phyloP scores from a whole-genome alignment of 2,113 vertebrate species.

The Neoarius graeffei region DNA sequence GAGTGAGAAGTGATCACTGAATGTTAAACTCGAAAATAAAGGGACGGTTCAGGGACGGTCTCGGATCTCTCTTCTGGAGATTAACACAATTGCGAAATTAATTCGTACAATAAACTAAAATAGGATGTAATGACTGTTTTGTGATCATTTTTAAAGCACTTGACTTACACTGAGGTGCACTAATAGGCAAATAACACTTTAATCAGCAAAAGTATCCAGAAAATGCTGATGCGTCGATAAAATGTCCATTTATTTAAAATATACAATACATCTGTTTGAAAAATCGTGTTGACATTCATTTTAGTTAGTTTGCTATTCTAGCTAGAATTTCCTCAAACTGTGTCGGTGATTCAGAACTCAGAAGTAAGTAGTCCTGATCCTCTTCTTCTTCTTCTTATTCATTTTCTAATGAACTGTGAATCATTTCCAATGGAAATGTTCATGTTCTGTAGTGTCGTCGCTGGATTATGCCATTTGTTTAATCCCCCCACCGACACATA shows the following conservation, averaged over 20 bases:
- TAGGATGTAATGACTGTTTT: background rate
- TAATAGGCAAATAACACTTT: background rate
- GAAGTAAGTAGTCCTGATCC: background rate
- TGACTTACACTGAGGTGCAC: background rate
- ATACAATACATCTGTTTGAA: no score
- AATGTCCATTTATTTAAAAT: no score
- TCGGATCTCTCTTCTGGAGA: no score
- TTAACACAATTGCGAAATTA: no score
- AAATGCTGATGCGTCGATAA: no score
- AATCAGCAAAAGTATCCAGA: background rate
- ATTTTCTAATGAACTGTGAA: background rate
- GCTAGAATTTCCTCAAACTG: background rate
- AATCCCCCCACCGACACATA: background rate
- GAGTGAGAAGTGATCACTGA: background rate
- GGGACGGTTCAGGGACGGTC: background rate
- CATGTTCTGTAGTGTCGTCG: background rate
- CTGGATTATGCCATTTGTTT: background rate
- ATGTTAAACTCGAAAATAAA: background rate
- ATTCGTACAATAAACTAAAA: background rate
- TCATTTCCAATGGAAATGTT: background rate
- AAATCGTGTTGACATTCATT: no score
- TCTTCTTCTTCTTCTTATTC: background rate
- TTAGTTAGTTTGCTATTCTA: background rate
- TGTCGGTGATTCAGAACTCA: background rate
- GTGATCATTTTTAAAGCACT: background rate